Evolutionary conservation across 2,797 vertebrate genomes (phyloP).

Genomic region (Cynopterus sphinx): DNA sequence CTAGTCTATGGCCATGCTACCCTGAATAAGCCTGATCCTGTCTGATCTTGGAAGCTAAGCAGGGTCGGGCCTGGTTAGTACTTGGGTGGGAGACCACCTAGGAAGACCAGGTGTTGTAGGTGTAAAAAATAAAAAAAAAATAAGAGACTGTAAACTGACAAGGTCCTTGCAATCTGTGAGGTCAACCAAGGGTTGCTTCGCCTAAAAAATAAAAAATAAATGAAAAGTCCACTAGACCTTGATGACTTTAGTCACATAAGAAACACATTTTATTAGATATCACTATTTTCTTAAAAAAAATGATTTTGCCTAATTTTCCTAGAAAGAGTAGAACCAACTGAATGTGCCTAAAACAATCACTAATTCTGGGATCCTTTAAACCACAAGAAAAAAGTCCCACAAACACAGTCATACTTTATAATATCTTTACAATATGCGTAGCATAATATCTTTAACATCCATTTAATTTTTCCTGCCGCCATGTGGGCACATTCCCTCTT

Average conservation of each 20-base stretch:
- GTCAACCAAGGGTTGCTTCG: too few species aligned
- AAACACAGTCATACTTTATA: constrained; percentile 6
- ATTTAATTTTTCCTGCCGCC: constrained; percentile 39
- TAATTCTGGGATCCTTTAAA: background rate
- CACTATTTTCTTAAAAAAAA: constrained; percentile 29
- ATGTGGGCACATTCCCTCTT: background rate
- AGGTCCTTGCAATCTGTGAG: too few species aligned
- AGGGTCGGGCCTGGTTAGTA: too few species aligned
- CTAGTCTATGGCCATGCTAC: background rate
- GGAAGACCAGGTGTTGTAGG: too few species aligned
- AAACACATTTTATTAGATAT: constrained; percentile 1
- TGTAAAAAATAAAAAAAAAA: too few species aligned
- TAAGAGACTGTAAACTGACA: too few species aligned
- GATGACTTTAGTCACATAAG: background rate
- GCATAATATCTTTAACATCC: constrained; percentile 5
- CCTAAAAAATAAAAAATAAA: too few species aligned
- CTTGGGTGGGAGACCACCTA: too few species aligned
- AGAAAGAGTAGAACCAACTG: background rate
- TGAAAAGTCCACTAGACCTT: background rate
- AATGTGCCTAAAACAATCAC: background rate
- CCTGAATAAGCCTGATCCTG: too few species aligned
- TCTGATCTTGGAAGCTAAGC: too few species aligned
- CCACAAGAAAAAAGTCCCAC: background rate
- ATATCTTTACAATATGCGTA: background rate
- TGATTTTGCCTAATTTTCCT: background rate